phyloP scores from a whole-genome alignment of 1,140 invertebrate species.

The Aphelinus atriplicis region DNA sequence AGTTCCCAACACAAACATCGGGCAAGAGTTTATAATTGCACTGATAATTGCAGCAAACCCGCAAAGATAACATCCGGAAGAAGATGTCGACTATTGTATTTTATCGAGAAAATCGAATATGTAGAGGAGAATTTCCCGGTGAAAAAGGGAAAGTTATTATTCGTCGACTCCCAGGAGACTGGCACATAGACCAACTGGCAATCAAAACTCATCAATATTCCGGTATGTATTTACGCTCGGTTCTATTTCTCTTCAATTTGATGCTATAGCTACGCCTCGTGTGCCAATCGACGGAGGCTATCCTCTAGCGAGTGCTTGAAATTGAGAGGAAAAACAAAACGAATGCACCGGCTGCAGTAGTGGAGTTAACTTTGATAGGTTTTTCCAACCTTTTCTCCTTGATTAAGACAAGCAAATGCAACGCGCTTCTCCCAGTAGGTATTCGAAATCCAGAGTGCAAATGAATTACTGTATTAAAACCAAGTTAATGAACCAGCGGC shows the following conservation, averaged over 20 bases:
- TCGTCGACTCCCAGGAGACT: not conserved
- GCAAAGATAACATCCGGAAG: too few relatives aligned
- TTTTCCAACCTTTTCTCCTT: not conserved
- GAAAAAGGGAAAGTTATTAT: too few relatives aligned
- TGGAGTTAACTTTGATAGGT: too few relatives aligned
- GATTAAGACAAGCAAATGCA: slow-evolving; percentile 14
- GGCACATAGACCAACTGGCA: slow-evolving; percentile 28
- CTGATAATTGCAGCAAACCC: too few relatives aligned
- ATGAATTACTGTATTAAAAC: not conserved
- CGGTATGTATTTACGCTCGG: slow-evolving; percentile 29
- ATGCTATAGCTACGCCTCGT: slow-evolving; percentile 18
- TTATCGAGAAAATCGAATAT: too few relatives aligned
- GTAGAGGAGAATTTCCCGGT: too few relatives aligned
- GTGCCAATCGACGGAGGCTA: slow-evolving; percentile 23
- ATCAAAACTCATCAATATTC: slow-evolving; percentile 36
- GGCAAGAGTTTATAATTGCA: too few relatives aligned
- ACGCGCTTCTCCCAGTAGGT: slow-evolving; percentile 1
- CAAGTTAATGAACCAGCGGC: slow-evolving; percentile 27
- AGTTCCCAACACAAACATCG: too few relatives aligned
- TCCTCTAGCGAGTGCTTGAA: not conserved
- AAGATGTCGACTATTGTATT: too few relatives aligned
- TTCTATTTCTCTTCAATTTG: slow-evolving; percentile 28
- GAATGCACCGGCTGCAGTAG: too few relatives aligned
- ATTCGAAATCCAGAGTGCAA: not conserved
- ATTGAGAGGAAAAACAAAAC: not conserved